Percentiles rank a stretch among this genome's conserved stretches.
phyloP scores from a whole-genome alignment of 2,888 invertebrate species.

The Cephus pulcher region DNA sequence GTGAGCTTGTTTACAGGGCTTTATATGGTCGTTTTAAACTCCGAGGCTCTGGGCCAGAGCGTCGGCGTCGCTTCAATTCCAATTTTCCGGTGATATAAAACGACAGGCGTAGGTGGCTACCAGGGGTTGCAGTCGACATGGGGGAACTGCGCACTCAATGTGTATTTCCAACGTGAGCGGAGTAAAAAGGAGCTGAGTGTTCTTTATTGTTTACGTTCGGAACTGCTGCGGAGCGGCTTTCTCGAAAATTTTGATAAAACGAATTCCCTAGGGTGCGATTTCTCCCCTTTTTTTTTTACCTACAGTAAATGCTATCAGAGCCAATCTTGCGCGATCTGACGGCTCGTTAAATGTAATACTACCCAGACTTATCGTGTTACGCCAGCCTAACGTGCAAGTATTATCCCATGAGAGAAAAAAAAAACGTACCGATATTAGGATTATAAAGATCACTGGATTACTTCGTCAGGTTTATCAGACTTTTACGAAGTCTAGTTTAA shows the following conservation, averaged over 20 bases:
- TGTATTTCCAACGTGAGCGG: neutral
- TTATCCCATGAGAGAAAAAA: neutral
- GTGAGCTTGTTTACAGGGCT: constrained; percentile 37
- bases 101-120: constrained; percentile 35
- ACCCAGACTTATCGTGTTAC: neutral
- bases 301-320: neutral
- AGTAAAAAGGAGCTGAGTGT: neutral
- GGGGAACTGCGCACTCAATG: neutral
- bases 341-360: neutral
- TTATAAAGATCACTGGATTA: neutral
- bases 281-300: neutral
- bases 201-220: neutral
- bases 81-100: constrained; percentile 56
- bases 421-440: neutral
- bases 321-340: neutral
- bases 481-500: neutral
- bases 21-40: constrained; percentile 50
- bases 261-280: neutral
- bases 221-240: neutral
- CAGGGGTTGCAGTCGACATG: constrained; percentile 4
- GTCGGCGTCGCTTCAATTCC: constrained; percentile 46
- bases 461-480: neutral
- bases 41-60: constrained; percentile 26
- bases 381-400: neutral
- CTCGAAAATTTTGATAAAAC: neutral